Base-by-base conservation (phyloP, 2,888 invertebrate genomes). In the Mellilla xanthometata region DNA sequence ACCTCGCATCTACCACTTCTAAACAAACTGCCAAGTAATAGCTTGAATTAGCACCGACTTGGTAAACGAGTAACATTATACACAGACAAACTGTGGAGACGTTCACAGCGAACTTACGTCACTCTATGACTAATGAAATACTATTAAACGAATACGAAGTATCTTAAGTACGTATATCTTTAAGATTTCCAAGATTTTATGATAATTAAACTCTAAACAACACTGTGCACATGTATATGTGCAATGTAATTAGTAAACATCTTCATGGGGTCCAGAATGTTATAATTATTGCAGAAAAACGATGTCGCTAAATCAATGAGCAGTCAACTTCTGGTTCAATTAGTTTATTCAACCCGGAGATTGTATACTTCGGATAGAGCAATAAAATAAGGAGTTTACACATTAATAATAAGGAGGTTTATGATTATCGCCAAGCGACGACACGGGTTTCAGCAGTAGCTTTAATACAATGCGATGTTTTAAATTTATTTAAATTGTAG, bases 291-390 rank as follows among this genome's bases (percentile, higher is more conserved):
- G 23, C 28, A 32, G n/a, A n/a, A n/a, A n/a, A n/a, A n/a, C n/a
- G n/a, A n/a, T n/a, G n/a, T n/a, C n/a, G n/a, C n/a, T 36, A 31
- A 46, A 28, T 36, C 23, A 41, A 38, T 38, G 38, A 41, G 29
- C n/a, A n/a, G 33, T 48, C 19, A 27, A 38, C 23, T 32, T 33
- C 23, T n/a, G 12, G 24, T 38, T 41, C 38, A 42, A n/a, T 39
- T 30, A 50, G 54, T 49, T 50, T 48, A 51, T 54, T 57, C 50
- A 52, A 57, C 54, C 50, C 56, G 54, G 56, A 56, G 52, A 30
- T 52, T 33, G 45, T 43, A 39, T 39, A 24, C 8, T 51, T 42
- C 23, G 30, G 29, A 39, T 39, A 46, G 19, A 29, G 47, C n/a
- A 22, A 42, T 45, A 41, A 50, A 39, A 31, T 38, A 22, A 35